Conservation (phyloP, 2,797 vertebrate genomes). For the Bradypodion ventrale region DNA sequence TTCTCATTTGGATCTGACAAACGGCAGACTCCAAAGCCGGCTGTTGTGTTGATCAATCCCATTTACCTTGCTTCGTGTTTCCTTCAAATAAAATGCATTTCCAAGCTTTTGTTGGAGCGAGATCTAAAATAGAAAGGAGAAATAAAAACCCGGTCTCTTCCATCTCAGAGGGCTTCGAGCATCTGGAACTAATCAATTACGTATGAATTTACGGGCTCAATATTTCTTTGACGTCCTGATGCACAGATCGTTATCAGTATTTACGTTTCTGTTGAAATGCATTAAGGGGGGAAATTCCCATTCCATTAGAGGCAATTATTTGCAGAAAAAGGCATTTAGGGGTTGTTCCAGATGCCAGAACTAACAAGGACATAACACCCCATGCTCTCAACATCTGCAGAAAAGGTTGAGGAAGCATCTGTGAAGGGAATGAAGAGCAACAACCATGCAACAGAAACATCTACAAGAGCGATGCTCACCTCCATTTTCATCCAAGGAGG, state of each 20-base stretch:
- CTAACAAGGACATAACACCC: neutral
- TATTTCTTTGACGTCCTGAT: neutral
- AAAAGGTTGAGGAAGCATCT: neutral
- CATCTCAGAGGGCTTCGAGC: conserved; percentile 29
- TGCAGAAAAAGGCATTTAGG: conserved; percentile 23
- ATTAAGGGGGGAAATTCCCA: conserved; percentile 22
- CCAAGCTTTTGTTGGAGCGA: neutral
- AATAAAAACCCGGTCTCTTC: neutral
- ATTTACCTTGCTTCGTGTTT: neutral
- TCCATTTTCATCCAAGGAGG: no score
- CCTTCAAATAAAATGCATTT: neutral
- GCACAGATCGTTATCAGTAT: conserved; percentile 26
- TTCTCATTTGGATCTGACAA: neutral
- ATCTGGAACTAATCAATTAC: conserved; percentile 33
- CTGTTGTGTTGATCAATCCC: neutral
- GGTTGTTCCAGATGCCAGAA: neutral
- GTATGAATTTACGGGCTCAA: conserved; percentile 26
- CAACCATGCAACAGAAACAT: no score
- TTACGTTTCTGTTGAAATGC: conserved; percentile 25
- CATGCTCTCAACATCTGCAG: neutral
- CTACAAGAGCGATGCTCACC: no score
- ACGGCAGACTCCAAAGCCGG: neutral
- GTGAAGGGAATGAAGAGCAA: no score
- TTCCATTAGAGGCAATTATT: neutral
- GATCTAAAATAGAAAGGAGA: conserved; percentile 15